Percentiles rank a stretch among this genome's conserved stretches.
Evolutionary conservation across 2,888 invertebrate species (phyloP).

Genomic region (Linnaemya vulpina): DNA sequence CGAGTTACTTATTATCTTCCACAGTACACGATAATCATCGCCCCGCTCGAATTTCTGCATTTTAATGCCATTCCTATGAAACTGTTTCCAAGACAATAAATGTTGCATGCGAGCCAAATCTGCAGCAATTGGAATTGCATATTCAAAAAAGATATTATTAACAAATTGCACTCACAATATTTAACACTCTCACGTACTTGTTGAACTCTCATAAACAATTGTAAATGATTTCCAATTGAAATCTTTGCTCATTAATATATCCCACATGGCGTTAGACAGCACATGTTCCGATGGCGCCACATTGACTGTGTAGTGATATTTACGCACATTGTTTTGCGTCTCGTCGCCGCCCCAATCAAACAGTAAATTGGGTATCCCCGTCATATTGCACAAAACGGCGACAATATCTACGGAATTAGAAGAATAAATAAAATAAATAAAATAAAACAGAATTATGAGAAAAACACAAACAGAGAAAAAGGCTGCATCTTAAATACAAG

Average conservation of each 20-base stretch:
- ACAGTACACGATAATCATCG: constrained; percentile 79
- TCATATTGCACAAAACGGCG: constrained; percentile 85
- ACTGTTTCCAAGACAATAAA: constrained; percentile 88
- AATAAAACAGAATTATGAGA: constrained; percentile 20
- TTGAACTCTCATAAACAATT: constrained; percentile 91
- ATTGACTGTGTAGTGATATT: constrained; percentile 86
- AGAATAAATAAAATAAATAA: constrained; percentile 16
- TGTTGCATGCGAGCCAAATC: constrained; percentile 89
- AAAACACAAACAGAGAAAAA: constrained; percentile 30
- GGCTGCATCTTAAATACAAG: background rate
- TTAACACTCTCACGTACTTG: constrained; percentile 84
- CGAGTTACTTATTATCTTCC: constrained; percentile 86
- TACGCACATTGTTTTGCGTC: constrained; percentile 77
- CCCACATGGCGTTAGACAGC: constrained; percentile 88
- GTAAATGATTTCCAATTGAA: constrained; percentile 92
- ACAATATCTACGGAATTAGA: constrained; percentile 82
- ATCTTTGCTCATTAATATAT: constrained; percentile 85
- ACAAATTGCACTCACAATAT: background rate
- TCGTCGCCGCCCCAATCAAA: constrained; percentile 85
- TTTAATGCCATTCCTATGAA: constrained; percentile 87
- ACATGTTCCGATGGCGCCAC: constrained; percentile 88
- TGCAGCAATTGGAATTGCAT: constrained; percentile 54
- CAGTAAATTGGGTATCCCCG: constrained; percentile 87
- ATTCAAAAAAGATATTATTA: background rate
- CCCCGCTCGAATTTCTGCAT: constrained; percentile 86